Percentiles rank a stretch among this genome's conserved stretches.
phyloP scores from a whole-genome alignment of 2,113 vertebrate species.

The Himantopus leucocephalus region DNA sequence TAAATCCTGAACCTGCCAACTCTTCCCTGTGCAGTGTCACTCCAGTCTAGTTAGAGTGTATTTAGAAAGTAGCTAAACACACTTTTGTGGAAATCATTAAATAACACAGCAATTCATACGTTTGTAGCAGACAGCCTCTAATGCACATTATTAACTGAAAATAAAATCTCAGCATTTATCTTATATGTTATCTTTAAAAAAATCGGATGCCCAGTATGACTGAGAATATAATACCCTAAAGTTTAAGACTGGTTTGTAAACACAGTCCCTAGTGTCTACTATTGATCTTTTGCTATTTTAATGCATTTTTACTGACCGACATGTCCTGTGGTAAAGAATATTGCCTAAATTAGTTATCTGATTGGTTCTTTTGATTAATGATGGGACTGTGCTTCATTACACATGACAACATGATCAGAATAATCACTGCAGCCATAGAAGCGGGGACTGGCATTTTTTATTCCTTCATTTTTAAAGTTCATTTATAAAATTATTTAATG shows the following conservation, averaged over 20 bases:
- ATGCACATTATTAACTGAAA: constrained; percentile 58
- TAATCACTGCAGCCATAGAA: constrained; percentile 78
- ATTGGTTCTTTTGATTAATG: constrained; percentile 94
- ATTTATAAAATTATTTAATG: constrained; percentile 92
- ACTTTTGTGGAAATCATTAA: constrained; percentile 55
- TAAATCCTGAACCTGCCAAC: constrained; percentile 46
- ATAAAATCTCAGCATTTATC: constrained; percentile 64
- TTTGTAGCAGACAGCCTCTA: constrained; percentile 51
- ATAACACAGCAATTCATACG: constrained; percentile 48
- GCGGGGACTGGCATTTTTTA: constrained; percentile 73
- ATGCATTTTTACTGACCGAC: constrained; percentile 87
- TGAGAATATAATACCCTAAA: constrained; percentile 78
- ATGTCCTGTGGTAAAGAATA: constrained; percentile 89
- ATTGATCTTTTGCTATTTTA: constrained; percentile 88
- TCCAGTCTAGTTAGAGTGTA: constrained; percentile 54
- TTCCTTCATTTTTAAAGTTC: constrained; percentile 86
- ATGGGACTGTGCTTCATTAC: constrained; percentile 84
- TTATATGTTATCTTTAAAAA: constrained; percentile 58
- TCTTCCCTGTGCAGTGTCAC: constrained; percentile 42
- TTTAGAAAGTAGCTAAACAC: constrained; percentile 55
- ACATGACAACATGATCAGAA: constrained; percentile 89
- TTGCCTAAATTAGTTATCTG: constrained; percentile 94
- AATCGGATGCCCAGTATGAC: constrained; percentile 64
- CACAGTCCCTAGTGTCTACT: constrained; percentile 77
- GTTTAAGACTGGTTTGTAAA: constrained; percentile 80